These are phyloP conservation scores for Orchesella flavescens DNA, from an alignment of 2,888 invertebrate genomes.

Conservation along the genomic window DNA sequence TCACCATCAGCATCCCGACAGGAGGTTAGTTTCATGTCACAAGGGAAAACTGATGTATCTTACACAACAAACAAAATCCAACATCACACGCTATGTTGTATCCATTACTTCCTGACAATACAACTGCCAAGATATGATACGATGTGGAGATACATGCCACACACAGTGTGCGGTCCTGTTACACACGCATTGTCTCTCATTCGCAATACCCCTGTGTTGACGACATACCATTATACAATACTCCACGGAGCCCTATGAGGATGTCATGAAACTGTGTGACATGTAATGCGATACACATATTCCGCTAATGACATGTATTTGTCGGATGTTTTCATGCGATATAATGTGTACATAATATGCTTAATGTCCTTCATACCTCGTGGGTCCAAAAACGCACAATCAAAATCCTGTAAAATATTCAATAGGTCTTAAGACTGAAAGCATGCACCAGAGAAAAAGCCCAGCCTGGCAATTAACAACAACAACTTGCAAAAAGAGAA, in stretches of 20 bases:
- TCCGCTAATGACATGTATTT: not conserved
- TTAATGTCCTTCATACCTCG: no score
- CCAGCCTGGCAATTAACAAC: no score
- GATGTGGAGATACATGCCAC: conserved; percentile 5
- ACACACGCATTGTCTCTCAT: not conserved
- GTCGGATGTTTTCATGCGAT: not conserved
- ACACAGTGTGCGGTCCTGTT: not conserved
- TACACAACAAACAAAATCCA: no score
- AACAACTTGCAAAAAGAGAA: no score
- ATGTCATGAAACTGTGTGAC: not conserved
- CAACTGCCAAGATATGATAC: conserved; percentile 39
- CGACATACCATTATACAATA: conserved; percentile 5
- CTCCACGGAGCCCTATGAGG: not conserved
- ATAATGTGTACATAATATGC: no score
- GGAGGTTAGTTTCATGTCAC: conserved; percentile 44
- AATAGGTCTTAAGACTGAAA: no score
- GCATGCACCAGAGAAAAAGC: no score
- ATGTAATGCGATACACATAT: not conserved
- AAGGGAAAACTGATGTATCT: conserved; percentile 46
- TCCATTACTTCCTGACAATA: conserved; percentile 26
- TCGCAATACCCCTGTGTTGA: conserved; percentile 1
- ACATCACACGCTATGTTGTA: not conserved
- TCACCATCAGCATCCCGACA: conserved; percentile 38
- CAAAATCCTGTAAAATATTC: no score
- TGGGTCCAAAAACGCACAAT: no score